Conservation (phyloP, 2,797 vertebrate genomes). For the Sebastolobus altivelis region DNA sequence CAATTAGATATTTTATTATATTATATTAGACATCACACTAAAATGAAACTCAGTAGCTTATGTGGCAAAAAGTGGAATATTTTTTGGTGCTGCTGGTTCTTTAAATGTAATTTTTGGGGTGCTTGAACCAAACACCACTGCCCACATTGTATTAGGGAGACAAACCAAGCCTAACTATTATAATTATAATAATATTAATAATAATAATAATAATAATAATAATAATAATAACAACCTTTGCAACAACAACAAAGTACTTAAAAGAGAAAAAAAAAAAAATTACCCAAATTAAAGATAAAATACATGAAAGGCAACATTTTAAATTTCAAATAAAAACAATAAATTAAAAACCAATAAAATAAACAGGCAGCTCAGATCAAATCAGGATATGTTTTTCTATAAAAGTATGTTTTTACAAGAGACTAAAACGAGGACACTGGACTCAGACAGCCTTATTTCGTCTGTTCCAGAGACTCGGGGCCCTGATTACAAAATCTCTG, state of each 20-base stretch:
- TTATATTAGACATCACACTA: too few relatives aligned
- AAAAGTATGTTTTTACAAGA: neutral
- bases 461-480: too few relatives aligned
- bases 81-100: neutral
- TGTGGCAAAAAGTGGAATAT: neutral
- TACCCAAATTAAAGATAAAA: neutral
- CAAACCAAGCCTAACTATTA: too few relatives aligned
- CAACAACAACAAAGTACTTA: neutral
- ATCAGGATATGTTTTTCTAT: neutral
- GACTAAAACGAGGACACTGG: neutral
- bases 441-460: neutral
- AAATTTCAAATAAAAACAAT: neutral
- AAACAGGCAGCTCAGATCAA: neutral
- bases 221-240: too few relatives aligned
- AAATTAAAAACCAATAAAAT: neutral
- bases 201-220: too few relatives aligned
- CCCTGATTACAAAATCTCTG: too few relatives aligned
- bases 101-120: neutral
- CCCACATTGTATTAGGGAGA: too few relatives aligned
- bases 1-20: too few relatives aligned
- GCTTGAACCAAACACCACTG: neutral
- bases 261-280: neutral
- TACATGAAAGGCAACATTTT: neutral
- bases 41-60: neutral
- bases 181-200: too few relatives aligned